Percentiles rank a stretch among this genome's conserved stretches.
Evolutionary conservation across 2,888 invertebrate species (phyloP).

Genomic region (Trilocha varians): DNA sequence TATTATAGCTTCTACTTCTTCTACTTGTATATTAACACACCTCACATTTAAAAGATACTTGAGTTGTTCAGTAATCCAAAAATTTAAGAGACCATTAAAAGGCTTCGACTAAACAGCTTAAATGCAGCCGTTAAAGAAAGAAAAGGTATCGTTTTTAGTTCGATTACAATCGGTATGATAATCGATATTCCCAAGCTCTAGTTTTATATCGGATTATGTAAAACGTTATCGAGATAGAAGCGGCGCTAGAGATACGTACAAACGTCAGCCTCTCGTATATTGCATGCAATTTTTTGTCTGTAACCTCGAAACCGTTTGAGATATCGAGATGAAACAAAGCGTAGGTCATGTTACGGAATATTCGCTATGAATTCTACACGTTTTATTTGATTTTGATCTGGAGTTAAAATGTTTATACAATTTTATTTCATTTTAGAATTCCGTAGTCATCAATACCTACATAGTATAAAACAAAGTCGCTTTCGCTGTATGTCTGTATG

Average conservation of each 20-base stretch:
- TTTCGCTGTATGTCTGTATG: too few relatives aligned
- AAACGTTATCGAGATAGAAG: neutral
- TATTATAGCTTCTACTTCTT: too few relatives aligned
- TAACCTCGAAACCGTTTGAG: slow-evolving; percentile 8
- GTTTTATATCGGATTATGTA: neutral
- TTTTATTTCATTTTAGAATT: too few relatives aligned
- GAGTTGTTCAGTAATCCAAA: too few relatives aligned
- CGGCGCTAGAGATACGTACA: neutral
- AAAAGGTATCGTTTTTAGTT: neutral
- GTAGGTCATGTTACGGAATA: slow-evolving; percentile 7
- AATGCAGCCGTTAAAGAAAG: too few relatives aligned
- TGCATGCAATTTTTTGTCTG: slow-evolving; percentile 8
- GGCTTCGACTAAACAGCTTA: too few relatives aligned
- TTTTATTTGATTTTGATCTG: neutral
- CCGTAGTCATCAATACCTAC: too few relatives aligned
- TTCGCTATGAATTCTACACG: slow-evolving; percentile 1
- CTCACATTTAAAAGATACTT: too few relatives aligned
- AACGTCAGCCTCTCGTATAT: slow-evolving; percentile 5
- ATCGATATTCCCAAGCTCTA: neutral
- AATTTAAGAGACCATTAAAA: too few relatives aligned
- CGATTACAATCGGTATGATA: neutral
- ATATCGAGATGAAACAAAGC: slow-evolving; percentile 13
- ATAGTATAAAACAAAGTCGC: too few relatives aligned
- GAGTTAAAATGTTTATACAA: too few relatives aligned
- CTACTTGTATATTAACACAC: too few relatives aligned